phyloP scores from a whole-genome alignment of 2,797 vertebrate species.

The Petrocephalus schoutedeni region DNA sequence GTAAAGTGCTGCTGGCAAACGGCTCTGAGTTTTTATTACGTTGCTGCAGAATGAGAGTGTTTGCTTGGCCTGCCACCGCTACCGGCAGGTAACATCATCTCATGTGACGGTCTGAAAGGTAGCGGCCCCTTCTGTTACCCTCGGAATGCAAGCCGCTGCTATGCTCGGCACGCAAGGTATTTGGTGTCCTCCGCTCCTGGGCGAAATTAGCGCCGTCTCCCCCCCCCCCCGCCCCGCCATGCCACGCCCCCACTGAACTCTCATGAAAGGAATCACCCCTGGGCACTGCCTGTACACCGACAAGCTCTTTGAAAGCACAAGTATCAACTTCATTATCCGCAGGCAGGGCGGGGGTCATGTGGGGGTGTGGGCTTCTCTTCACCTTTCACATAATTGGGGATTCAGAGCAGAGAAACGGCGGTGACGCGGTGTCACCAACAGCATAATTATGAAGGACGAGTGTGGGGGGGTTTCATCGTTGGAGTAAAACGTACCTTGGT shows the following conservation, averaged over 20 bases:
- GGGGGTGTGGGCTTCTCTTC: background rate
- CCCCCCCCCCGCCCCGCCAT: background rate
- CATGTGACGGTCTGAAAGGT: background rate
- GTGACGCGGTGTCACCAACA: background rate
- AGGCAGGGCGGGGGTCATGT: background rate
- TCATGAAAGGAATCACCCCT: background rate
- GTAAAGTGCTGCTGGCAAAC: background rate
- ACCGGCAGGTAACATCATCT: background rate
- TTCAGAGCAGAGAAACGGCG: background rate
- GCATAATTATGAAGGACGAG: background rate
- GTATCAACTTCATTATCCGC: background rate
- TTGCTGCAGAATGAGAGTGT: background rate
- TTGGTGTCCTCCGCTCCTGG: background rate
- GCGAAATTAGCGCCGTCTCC: background rate
- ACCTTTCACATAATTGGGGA: background rate
- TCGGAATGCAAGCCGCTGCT: background rate
- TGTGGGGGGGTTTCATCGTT: background rate
- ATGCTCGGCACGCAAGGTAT: background rate
- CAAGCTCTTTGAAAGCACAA: background rate
- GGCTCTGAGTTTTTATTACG: background rate
- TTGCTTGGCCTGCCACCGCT: background rate
- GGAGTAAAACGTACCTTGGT: background rate
- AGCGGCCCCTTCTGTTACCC: background rate
- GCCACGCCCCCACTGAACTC: background rate
- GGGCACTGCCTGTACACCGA: background rate